phyloP scores from a whole-genome alignment of 2,888 invertebrate species.

The Germaria angustata region DNA sequence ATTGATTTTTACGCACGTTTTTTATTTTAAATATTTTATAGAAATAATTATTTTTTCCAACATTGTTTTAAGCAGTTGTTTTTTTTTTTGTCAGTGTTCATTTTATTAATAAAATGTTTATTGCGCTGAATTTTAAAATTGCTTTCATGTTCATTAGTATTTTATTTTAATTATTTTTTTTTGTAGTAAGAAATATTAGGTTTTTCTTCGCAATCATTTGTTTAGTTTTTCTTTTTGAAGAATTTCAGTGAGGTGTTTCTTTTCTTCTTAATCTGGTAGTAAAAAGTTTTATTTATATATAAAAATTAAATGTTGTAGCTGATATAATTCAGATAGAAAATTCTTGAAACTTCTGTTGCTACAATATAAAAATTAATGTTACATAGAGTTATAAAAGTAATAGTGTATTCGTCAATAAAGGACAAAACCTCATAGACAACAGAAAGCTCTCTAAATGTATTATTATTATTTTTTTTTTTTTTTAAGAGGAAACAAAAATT shows the following conservation, averaged over 20 bases:
- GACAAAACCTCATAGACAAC: too few relatives aligned
- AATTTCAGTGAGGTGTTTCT: conserved; percentile 77
- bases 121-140: conserved; percentile 36
- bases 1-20: conserved; percentile 15
- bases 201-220: conserved; percentile 22
- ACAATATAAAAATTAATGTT: too few relatives aligned
- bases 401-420: too few relatives aligned
- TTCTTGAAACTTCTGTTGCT: too few relatives aligned
- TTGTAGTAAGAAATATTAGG: neutral
- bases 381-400: too few relatives aligned
- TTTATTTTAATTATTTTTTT: conserved; percentile 2
- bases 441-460: too few relatives aligned
- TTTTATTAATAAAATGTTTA: too few relatives aligned
- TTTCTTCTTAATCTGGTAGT: conserved; percentile 33
- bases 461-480: too few relatives aligned
- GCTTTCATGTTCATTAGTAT: conserved; percentile 18
- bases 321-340: too few relatives aligned
- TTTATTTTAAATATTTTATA: conserved; percentile 10
- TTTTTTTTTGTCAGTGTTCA: too few relatives aligned
- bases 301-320: neutral
- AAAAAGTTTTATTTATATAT: conserved; percentile 6
- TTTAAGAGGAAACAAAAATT: too few relatives aligned
- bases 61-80: conserved; percentile 56
- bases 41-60: conserved; percentile 29
- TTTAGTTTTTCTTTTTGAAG: conserved; percentile 70